phyloP scores from a whole-genome alignment of 2,113 vertebrate genomes.

The Percopsis transmontana region DNA sequence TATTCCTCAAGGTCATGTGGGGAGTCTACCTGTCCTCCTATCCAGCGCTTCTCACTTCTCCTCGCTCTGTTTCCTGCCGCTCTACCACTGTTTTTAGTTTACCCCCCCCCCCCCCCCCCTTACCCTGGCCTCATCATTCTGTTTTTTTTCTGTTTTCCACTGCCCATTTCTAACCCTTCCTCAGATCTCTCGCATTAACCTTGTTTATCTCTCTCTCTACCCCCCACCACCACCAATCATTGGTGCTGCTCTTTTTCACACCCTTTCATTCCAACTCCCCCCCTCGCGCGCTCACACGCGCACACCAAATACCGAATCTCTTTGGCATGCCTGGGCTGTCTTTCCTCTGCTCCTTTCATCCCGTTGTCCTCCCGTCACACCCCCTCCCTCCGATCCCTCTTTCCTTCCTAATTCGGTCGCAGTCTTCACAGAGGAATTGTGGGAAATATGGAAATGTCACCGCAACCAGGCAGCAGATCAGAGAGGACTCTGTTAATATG shows the following conservation, averaged over 20 bases:
- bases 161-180: conserved; percentile 6
- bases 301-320: conserved; percentile 37
- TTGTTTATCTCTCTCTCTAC: conserved; percentile 37
- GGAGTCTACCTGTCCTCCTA: conserved; percentile 19
- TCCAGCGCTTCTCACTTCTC: conserved; percentile 22
- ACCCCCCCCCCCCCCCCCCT: conserved; percentile 1
- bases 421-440: conserved; percentile 50
- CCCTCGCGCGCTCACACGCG: conserved; percentile 7
- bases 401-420: conserved; percentile 49
- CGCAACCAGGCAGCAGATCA: conserved; percentile 58
- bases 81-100: conserved; percentile 46
- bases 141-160: neutral
- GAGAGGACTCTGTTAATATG: conserved; percentile 59
- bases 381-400: neutral
- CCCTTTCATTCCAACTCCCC: conserved; percentile 51
- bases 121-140: conserved; percentile 19
- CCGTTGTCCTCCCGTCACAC: conserved; percentile 34
- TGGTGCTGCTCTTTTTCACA: conserved; percentile 37
- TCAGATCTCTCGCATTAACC: conserved; percentile 45
- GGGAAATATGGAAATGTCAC: conserved; percentile 68
- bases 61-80: conserved; percentile 42
- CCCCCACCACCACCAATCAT: conserved; percentile 20
- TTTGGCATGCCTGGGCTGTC: conserved; percentile 59
- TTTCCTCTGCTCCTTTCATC: conserved; percentile 45
- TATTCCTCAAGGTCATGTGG: neutral